phyloP scores from a whole-genome alignment of 92 coral and sea anemone genomes.

The Paragorgia papillata region DNA sequence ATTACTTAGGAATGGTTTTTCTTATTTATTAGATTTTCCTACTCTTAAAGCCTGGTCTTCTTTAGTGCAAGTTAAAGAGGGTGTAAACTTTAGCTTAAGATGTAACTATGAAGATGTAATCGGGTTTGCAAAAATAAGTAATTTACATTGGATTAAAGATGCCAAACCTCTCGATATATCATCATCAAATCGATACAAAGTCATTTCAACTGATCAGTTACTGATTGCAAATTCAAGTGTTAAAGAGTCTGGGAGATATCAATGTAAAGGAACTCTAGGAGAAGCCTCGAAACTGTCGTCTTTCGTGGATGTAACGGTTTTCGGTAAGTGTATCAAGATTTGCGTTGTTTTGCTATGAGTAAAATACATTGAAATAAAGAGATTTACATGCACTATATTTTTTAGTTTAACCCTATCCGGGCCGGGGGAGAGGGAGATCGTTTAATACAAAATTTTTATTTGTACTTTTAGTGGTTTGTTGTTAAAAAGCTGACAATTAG shows the following conservation, averaged over 20 bases:
- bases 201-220: not conserved
- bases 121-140: not conserved
- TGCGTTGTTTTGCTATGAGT: too few species aligned
- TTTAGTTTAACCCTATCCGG: too few species aligned
- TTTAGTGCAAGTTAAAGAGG: too few species aligned
- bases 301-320: not conserved
- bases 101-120: not conserved
- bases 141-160: not conserved
- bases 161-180: not conserved
- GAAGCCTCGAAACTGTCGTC: not conserved
- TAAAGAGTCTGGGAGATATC: not conserved
- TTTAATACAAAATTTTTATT: too few species aligned
- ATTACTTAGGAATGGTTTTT: too few species aligned
- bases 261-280: slow-evolving; percentile 13
- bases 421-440: too few species aligned
- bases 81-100: not conserved
- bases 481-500: too few species aligned
- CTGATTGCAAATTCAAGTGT: not conserved
- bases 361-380: too few species aligned
- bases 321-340: slow-evolving; percentile 18
- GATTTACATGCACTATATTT: too few species aligned
- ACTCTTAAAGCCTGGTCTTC: too few species aligned
- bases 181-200: not conserved
- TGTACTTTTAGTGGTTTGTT: too few species aligned
- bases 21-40: too few species aligned